phyloP scores from a whole-genome alignment of 1,140 invertebrate species.

The Caenorhabditis remanei region DNA sequence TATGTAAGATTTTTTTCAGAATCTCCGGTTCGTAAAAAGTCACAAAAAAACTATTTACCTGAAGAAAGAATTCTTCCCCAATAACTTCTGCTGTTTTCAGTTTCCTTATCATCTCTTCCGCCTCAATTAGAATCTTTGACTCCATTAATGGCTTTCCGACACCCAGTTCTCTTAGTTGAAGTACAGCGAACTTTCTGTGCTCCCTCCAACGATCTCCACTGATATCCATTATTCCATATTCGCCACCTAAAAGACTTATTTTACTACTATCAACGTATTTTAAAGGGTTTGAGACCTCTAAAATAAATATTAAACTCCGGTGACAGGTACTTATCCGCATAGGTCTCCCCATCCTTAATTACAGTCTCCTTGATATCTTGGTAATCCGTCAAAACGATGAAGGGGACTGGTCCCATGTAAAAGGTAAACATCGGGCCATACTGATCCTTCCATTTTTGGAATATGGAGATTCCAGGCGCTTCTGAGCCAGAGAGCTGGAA shows the following conservation, averaged over 20 bases:
- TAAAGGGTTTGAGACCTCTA: constrained; percentile 1
- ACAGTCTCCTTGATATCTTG: constrained; percentile 60
- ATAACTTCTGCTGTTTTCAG: constrained; percentile 24
- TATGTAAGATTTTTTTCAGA: too few species aligned
- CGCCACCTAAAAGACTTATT: constrained; percentile 11
- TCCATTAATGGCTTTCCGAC: constrained; percentile 78
- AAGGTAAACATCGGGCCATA: constrained; percentile 62
- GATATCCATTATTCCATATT: constrained; percentile 88
- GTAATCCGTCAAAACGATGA: constrained; percentile 60
- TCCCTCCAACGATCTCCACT: constrained; percentile 91
- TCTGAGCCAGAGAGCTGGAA: constrained; percentile 29
- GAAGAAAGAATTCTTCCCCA: constrained; percentile 43
- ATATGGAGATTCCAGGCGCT: constrained; percentile 41
- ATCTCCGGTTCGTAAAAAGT: too few species aligned
- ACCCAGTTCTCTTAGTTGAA: constrained; percentile 88
- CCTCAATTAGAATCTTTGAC: constrained; percentile 64
- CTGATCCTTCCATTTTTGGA: constrained; percentile 58
- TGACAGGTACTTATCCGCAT: constrained; percentile 39
- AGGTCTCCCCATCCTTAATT: constrained; percentile 62
- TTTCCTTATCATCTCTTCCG: constrained; percentile 55
- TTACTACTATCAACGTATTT: background rate
- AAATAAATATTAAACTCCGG: constrained; percentile 24
- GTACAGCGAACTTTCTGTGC: constrained; percentile 89
- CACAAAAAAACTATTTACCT: constrained; percentile 33
- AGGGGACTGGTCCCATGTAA: constrained; percentile 61